phyloP scores from a whole-genome alignment of 35 echinoderm and acorn worm species.

The Patiria miniata region DNA sequence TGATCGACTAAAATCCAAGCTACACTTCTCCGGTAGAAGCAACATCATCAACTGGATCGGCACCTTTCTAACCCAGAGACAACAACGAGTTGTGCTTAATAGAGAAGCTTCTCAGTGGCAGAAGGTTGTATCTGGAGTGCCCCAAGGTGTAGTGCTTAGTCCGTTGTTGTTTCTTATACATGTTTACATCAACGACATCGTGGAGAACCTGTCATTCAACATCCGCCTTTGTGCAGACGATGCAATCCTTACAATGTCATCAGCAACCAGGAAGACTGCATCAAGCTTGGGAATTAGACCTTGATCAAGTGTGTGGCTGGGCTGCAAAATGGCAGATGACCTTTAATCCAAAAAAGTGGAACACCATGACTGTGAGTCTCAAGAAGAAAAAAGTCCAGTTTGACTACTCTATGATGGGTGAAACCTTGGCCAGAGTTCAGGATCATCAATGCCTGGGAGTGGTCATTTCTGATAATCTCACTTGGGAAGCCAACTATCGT shows the following conservation, averaged over 20 bases:
- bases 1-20: neutral
- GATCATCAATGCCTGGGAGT: no score
- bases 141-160: conserved; percentile 24
- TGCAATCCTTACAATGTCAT: conserved; percentile 18
- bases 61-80: neutral
- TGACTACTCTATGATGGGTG: no score
- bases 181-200: conserved; percentile 50
- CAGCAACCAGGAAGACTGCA: neutral
- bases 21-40: neutral
- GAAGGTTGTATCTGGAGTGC: conserved; percentile 9
- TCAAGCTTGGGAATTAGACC: conserved; percentile 16
- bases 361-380: conserved; percentile 5
- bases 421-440: no score
- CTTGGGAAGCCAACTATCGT: no score
- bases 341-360: no score
- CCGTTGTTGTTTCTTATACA: conserved; percentile 15
- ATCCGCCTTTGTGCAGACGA: conserved; percentile 30
- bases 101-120: neutral
- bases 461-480: no score
- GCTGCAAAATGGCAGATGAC: conserved; percentile 38
- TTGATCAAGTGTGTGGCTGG: conserved; percentile 25
- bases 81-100: conserved; percentile 1
- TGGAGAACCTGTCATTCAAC: neutral
- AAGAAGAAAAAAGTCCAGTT: no score
- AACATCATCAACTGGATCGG: neutral